Evolutionary conservation across 2,797 vertebrate genomes (phyloP).

Genomic region (Gadopsis marmoratus): DNA sequence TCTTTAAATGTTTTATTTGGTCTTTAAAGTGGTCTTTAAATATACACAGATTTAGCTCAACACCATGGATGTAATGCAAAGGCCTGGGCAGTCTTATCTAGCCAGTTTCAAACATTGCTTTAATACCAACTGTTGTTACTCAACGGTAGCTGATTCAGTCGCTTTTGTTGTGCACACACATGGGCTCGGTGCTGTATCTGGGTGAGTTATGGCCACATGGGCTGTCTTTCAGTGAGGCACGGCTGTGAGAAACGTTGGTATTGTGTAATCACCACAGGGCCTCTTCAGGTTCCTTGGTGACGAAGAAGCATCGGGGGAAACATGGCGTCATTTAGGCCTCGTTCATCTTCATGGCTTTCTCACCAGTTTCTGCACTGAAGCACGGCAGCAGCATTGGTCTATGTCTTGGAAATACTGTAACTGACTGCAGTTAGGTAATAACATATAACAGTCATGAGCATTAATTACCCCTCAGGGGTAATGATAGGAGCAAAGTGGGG

Average conservation of each 20-base stretch:
- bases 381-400: background rate
- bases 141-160: background rate
- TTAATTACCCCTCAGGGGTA: conserved; percentile 32
- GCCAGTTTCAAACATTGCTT: background rate
- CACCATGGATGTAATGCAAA: background rate
- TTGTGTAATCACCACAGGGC: conserved; percentile 14
- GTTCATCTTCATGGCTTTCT: conserved; percentile 25
- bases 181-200: background rate
- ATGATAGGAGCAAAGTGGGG: conserved; percentile 42
- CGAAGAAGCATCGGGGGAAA: conserved; percentile 6
- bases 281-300: conserved; percentile 34
- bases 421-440: conserved; percentile 5
- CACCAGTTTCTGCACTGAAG: conserved; percentile 20
- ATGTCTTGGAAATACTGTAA: conserved; percentile 8
- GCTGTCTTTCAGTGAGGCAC: background rate
- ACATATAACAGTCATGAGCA: background rate
- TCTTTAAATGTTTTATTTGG: background rate
- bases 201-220: background rate
- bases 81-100: background rate
- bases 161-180: background rate
- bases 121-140: background rate
- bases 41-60: background rate
- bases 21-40: background rate
- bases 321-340: background rate
- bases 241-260: background rate